Conservation (phyloP, 1,140 invertebrate species). For the Saccostrea echinata region DNA sequence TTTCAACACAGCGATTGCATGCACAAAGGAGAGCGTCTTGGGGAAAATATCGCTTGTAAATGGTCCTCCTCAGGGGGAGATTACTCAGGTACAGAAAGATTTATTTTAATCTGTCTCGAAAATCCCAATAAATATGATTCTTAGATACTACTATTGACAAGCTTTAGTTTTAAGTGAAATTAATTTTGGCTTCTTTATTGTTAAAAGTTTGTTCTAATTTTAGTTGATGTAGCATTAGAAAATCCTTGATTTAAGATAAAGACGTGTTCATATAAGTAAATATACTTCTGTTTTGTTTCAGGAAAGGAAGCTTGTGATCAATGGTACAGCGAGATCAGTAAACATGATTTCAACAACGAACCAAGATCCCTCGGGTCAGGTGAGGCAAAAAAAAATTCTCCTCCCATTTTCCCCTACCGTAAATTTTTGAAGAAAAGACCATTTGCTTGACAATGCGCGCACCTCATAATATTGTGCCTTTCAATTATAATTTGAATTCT, state of each 20-base stretch:
- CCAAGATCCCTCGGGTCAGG: constrained; percentile 85
- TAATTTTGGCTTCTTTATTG: background rate
- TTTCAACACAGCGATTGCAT: constrained; percentile 87
- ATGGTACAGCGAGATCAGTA: constrained; percentile 90
- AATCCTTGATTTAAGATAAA: too few species aligned
- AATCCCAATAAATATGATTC: background rate
- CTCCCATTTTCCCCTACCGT: too few species aligned
- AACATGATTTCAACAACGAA: constrained; percentile 88
- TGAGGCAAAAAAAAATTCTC: constrained; percentile 26
- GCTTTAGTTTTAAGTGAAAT: background rate
- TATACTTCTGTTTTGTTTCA: constrained; percentile 68
- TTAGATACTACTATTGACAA: background rate
- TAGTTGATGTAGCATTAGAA: too few species aligned
- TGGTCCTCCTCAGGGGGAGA: constrained; percentile 70
- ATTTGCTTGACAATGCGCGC: too few species aligned
- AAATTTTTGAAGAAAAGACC: too few species aligned
- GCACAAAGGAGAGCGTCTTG: constrained; percentile 70
- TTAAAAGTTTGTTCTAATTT: too few species aligned
- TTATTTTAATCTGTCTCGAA: background rate
- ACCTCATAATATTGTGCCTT: too few species aligned
- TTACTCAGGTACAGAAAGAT: constrained; percentile 66
- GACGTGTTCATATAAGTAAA: background rate
- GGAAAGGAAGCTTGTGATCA: constrained; percentile 90
- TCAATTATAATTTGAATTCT: too few species aligned
- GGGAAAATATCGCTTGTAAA: constrained; percentile 77